These are phyloP conservation scores for Rapana venosa DNA, from an alignment of 2,888 invertebrate species.

Conservation along the genomic window DNA sequence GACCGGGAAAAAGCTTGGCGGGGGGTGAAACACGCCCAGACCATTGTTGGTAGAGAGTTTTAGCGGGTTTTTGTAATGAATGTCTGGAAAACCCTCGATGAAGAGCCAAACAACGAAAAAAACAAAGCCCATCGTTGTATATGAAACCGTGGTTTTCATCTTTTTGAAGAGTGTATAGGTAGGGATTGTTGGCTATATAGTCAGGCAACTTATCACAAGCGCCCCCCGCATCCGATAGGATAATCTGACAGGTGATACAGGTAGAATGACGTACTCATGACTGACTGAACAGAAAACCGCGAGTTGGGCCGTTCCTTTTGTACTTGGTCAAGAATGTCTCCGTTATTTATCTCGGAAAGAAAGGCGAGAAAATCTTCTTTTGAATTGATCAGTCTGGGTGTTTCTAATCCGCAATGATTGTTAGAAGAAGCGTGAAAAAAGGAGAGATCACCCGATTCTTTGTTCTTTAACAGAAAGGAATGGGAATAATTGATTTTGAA, in stretches of 20 bases:
- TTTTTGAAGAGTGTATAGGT: neutral
- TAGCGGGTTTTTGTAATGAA: neutral
- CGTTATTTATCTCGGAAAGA: neutral
- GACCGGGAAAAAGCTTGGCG: neutral
- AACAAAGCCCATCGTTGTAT: neutral
- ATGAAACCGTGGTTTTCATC: neutral
- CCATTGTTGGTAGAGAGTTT: neutral
- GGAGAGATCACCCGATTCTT: neutral
- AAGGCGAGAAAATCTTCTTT: neutral
- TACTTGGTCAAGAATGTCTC: neutral
- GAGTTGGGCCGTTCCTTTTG: conserved; percentile 7
- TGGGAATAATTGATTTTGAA: neutral
- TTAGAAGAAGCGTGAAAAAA: neutral
- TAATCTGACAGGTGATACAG: neutral
- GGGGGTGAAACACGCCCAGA: neutral
- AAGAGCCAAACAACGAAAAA: neutral
- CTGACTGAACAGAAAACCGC: neutral
- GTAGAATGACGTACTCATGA: neutral
- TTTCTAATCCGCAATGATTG: neutral
- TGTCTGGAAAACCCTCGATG: neutral
- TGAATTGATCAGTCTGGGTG: neutral
- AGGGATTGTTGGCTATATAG: neutral
- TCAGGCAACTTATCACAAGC: neutral
- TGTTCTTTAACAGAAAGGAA: neutral
- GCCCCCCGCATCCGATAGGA: neutral